These are phyloP conservation scores for Microdon myrmicae DNA, from an alignment of 2,888 invertebrate genomes.

Conservation along the genomic window DNA sequence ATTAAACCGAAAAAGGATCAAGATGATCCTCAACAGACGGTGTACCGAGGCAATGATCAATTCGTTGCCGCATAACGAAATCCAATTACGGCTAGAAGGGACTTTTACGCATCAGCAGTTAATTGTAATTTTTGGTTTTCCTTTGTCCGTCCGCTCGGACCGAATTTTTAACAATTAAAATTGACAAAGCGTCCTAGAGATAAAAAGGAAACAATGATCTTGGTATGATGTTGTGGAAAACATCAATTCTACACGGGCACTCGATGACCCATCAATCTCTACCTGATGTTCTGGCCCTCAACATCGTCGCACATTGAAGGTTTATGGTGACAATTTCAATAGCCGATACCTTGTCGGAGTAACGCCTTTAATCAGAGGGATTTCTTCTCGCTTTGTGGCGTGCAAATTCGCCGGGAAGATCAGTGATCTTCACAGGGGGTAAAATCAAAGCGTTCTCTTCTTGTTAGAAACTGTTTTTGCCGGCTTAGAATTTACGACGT, in stretches of 20 bases:
- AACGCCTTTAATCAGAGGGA: too few species aligned
- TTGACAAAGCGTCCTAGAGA: slow-evolving; percentile 20
- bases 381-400: too few species aligned
- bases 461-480: too few species aligned
- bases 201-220: slow-evolving; percentile 11
- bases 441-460: too few species aligned
- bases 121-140: slow-evolving; percentile 35
- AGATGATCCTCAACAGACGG: slow-evolving; percentile 23
- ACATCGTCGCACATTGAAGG: too few species aligned
- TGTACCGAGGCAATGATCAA: slow-evolving; percentile 36
- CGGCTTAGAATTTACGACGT: too few species aligned
- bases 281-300: too few species aligned
- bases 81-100: slow-evolving; percentile 38
- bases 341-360: too few species aligned
- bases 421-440: too few species aligned
- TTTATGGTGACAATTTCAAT: too few species aligned
- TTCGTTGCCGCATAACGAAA: slow-evolving; percentile 39
- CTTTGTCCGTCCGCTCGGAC: slow-evolving; percentile 23
- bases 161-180: slow-evolving; percentile 10
- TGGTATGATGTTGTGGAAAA: slow-evolving; percentile 30
- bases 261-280: slow-evolving; percentile 15
- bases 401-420: too few species aligned
- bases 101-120: slow-evolving; percentile 38
- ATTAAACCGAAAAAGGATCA: slow-evolving; percentile 29
- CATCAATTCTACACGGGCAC: slow-evolving; percentile 42